Evolutionary conservation across 2,888 invertebrate genomes (phyloP).

Genomic region (Oeneis ivallda): DNA sequence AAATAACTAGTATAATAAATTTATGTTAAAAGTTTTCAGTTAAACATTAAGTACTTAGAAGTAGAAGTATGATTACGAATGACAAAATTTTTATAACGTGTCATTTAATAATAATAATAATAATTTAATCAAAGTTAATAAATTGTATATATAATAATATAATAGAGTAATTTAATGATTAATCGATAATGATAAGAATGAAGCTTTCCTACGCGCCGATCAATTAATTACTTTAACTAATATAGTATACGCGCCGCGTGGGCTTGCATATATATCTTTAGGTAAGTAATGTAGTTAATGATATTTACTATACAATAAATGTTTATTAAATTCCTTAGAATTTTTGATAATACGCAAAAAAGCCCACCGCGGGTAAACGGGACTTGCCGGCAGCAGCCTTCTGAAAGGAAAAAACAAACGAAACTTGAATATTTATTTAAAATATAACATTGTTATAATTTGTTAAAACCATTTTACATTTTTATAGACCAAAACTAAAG

Average conservation of each 20-base stretch:
- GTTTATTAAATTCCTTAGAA: slow-evolving; percentile 76
- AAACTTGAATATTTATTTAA: background rate
- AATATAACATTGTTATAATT: background rate
- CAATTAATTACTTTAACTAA: slow-evolving; percentile 85
- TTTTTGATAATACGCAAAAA: slow-evolving; percentile 71
- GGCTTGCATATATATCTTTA: slow-evolving; percentile 72
- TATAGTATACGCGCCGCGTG: slow-evolving; percentile 83
- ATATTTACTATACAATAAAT: slow-evolving; percentile 77
- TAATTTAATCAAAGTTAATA: slow-evolving; percentile 79
- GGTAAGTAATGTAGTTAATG: slow-evolving; percentile 71
- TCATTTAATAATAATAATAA: slow-evolving; percentile 82
- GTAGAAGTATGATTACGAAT: slow-evolving; percentile 82
- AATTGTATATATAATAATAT: slow-evolving; percentile 82
- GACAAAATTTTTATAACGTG: slow-evolving; percentile 82
- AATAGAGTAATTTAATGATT: slow-evolving; percentile 83
- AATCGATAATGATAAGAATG: slow-evolving; percentile 82
- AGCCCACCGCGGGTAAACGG: slow-evolving; percentile 60
- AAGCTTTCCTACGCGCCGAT: slow-evolving; percentile 83
- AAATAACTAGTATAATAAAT: slow-evolving; percentile 82
- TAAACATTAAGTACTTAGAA: slow-evolving; percentile 79
- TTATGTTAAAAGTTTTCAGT: slow-evolving; percentile 80
- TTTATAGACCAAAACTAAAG: background rate
- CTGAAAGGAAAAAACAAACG: slow-evolving; percentile 48
- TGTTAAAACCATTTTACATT: too few species aligned
- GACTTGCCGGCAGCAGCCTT: slow-evolving; percentile 50